Evolutionary conservation across 2,888 invertebrate species (phyloP), one percentile per base, ranked within the genome.

Genomic region (Drosophila antonietae): DNA sequence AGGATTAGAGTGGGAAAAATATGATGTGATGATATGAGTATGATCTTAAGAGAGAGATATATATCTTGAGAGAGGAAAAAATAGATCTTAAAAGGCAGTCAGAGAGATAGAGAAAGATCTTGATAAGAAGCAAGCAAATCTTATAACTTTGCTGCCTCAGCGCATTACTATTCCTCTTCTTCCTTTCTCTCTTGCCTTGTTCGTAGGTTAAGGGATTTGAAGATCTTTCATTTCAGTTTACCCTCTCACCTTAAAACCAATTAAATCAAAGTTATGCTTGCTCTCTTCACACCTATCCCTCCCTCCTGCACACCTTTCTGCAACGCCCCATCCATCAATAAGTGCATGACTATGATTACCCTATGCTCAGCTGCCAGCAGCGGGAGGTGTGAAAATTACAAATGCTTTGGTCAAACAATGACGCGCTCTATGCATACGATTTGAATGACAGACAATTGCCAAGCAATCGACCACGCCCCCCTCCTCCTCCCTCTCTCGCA

Each of bases 401-500:
- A 65, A 63, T 41, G 57, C 51, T 43, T 62, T 78, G 78, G 71
- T 57, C 67, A 69, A 78, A 78, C 81, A 79, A 82, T 82, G 80
- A 79, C 53, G 79, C 70, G 68, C 65, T 60, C 57, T 78, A 57
- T 80, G 70, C 75, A 79, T 73, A 63, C 63, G 53, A 39, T 35
- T 67, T 71, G 75, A 68, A 66, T 76, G 82, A 61, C 75, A 56
- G 80, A 79, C 82, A 79, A 81, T 70, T 67, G 82, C 56, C 52
- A 68, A 52, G 58, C 43, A 31, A 43, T 44, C 39, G 68, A 58
- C 31, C 65, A 52, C 44, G 44, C 59, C 73, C 15, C 10, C 58
- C 6, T 6, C 6, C 56, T 75, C 15, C 58, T 28, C 28, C 6
- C 56, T 75, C 15, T 55, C 73, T 14, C 61, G 12, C 49, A n/a